Percentiles rank a stretch among this genome's conserved stretches.
phyloP scores from a whole-genome alignment of 2,888 invertebrate genomes.

The Osmoderma eremita region DNA sequence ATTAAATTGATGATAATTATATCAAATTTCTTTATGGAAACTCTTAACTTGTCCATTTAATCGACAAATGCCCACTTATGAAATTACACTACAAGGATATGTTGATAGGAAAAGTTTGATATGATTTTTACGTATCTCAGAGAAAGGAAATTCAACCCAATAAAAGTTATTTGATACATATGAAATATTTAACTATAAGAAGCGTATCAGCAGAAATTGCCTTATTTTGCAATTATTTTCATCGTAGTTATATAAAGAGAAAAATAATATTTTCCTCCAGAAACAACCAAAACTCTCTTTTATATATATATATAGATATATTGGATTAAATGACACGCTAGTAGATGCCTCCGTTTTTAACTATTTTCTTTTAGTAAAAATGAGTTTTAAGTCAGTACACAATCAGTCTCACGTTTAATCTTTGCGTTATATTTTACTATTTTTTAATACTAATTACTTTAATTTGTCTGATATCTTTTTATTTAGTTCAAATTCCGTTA shows the following conservation, averaged over 20 bases:
- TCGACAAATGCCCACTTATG: neutral
- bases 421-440: constrained; percentile 29
- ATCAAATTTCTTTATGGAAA: no score
- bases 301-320: no score
- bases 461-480: constrained; percentile 40
- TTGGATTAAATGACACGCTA: neutral
- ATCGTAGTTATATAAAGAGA: no score
- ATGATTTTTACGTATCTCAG: neutral
- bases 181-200: constrained; percentile 34
- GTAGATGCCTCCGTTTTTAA: neutral
- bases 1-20: no score
- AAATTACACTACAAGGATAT: neutral
- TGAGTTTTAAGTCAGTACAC: constrained; percentile 45
- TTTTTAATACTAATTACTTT: constrained; percentile 30
- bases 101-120: neutral
- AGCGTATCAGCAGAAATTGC: constrained; percentile 29
- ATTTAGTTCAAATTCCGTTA: constrained; percentile 63
- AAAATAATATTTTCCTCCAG: no score
- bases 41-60: neutral
- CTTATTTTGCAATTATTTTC: constrained; percentile 17
- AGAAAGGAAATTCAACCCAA: no score
- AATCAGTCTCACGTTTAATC: constrained; percentile 50
- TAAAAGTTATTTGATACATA: constrained; percentile 24
- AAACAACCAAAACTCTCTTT: no score
- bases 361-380: constrained; percentile 19